phyloP scores from a whole-genome alignment of 2,888 invertebrate species.

The Drosophila tanythrix region DNA sequence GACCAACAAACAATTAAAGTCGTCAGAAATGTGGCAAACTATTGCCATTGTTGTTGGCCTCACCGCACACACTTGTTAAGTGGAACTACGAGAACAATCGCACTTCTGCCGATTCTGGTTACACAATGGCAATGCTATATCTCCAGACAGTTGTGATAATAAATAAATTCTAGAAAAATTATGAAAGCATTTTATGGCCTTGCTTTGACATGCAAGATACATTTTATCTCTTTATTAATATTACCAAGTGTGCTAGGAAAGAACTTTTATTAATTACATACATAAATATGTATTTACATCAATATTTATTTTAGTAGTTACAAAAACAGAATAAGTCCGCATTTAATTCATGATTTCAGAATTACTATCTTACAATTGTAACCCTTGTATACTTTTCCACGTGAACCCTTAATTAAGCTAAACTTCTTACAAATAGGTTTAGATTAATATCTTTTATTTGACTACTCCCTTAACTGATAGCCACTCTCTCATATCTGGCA shows the following conservation, averaged over 20 bases:
- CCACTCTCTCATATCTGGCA: not conserved
- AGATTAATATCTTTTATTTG: not conserved
- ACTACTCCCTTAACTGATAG: not conserved
- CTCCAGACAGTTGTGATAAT: constrained; percentile 8
- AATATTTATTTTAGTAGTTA: not conserved
- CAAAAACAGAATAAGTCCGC: not conserved
- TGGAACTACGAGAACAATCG: not conserved
- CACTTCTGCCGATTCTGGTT: constrained; percentile 21
- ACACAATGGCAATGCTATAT: constrained; percentile 16
- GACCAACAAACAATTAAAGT: constrained; percentile 73
- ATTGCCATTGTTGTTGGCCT: constrained; percentile 44
- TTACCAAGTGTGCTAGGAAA: too few relatives aligned
- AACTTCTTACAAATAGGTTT: not conserved
- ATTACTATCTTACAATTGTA: not conserved
- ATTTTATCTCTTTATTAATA: not conserved
- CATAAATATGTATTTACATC: not conserved
- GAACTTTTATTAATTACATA: not conserved
- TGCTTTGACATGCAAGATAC: not conserved
- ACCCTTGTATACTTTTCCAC: not conserved
- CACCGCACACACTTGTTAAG: constrained; percentile 51
- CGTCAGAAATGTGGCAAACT: constrained; percentile 62
- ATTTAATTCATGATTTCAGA: not conserved
- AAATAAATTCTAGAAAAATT: constrained; percentile 28
- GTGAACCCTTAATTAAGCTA: not conserved
- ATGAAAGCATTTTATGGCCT: constrained; percentile 20